Evolutionary conservation across 1,140 invertebrate genomes (phyloP), one percentile per base, ranked within the genome.

Genomic region (Paraescarpia echinospica): DNA sequence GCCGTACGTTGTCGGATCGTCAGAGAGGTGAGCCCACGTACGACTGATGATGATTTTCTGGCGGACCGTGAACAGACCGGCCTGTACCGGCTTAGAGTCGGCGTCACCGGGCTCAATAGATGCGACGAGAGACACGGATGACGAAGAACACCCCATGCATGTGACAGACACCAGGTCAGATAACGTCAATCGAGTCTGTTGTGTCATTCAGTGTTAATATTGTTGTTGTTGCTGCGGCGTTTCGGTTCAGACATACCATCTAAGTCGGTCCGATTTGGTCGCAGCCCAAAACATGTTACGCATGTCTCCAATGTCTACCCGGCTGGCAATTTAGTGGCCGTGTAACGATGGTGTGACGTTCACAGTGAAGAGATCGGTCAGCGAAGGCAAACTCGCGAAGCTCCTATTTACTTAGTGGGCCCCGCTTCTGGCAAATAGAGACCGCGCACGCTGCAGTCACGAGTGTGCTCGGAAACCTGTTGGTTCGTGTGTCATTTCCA

Each of bases 11-110:
- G 93, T 92, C 88, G 94, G 93, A 88, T 94, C 93, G 34, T 91
- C 92, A 2, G 93, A 93, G n/a, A 95, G 33, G 51, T 91, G 41
- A 34, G 35, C 89, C 94, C 94, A 95, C n/a, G 94, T 94, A 89
- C 93, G 93, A 48, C 92, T 93, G 0, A 95, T 93, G 27, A 94
- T 12, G n/a, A 48, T 33, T 88, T 93, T 94, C 91, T 95, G 93
- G 33, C 93, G 89, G 8, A 91, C 91, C 0, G 92, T 94, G 35
- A 93, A 90, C 2, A 90, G 90, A 27, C 59, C 59, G 59, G 59
- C 22, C 0, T 77, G 18, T 77, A 22, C 12, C 14, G 59, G 59
- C 27, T 77, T 77, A 18, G 59, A 77, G 59, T 77, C 59, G 59
- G 59, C 59, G 59, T 77, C 27, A 27, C 27, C 59, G 59, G 59